phyloP scores from a whole-genome alignment of 2,113 vertebrate species.

The Neopipo cinnamomea region DNA sequence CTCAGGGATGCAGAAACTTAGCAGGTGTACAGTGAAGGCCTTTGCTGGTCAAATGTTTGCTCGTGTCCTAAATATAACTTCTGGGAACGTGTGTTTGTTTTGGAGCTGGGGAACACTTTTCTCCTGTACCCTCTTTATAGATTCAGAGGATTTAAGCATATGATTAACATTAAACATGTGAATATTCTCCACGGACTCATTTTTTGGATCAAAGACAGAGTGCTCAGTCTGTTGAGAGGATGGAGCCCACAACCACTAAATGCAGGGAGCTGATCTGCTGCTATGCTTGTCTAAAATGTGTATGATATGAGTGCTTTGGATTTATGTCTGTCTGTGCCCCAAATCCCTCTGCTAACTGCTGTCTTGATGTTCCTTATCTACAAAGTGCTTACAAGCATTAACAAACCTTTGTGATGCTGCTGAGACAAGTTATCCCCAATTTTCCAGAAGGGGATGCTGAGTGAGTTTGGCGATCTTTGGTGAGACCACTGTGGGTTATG shows the following conservation, averaged over 20 bases:
- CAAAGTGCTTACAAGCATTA: conserved; percentile 28
- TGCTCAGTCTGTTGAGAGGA: conserved; percentile 4
- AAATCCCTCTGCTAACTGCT: conserved; percentile 35
- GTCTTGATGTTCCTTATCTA: conserved; percentile 49
- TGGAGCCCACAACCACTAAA: conserved; percentile 13
- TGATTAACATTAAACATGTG: conserved; percentile 48
- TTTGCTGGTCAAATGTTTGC: conserved; percentile 10
- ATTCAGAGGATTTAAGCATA: conserved; percentile 34
- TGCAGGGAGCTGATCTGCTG: conserved; percentile 10
- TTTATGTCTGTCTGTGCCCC: conserved; percentile 30
- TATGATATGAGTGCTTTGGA: neutral
- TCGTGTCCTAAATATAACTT: conserved; percentile 13
- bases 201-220: conserved; percentile 52
- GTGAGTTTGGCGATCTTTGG: neutral
- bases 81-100: conserved; percentile 9
- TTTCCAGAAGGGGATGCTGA: neutral
- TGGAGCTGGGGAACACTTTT: conserved; percentile 31
- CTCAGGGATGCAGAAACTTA: neutral
- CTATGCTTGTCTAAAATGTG: neutral
- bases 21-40: neutral
- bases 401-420: neutral
- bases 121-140: conserved; percentile 21
- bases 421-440: neutral
- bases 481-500: neutral
- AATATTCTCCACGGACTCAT: neutral